phyloP scores from a whole-genome alignment of 2,888 invertebrate genomes.

The Melieria picta region DNA sequence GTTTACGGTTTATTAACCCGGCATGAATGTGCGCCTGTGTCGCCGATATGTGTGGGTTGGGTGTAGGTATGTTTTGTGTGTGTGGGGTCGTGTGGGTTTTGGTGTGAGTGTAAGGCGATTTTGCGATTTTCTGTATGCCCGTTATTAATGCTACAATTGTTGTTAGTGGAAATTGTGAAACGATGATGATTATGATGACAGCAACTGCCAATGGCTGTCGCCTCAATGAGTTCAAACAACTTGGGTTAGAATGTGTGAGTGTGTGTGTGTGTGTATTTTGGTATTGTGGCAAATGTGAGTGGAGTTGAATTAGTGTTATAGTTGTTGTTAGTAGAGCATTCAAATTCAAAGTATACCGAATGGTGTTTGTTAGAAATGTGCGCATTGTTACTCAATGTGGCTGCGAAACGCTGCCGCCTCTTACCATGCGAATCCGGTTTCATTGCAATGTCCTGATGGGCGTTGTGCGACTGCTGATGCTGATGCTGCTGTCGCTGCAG shows the following conservation, averaged over 20 bases:
- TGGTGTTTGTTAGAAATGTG: no score
- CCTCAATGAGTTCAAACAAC: no score
- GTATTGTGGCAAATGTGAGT: no score
- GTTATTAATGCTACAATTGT: slow-evolving; percentile 6
- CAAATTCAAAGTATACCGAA: no score
- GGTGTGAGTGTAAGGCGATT: slow-evolving; percentile 20
- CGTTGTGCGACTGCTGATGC: slow-evolving; percentile 46
- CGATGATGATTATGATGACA: no score
- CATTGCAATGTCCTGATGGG: slow-evolving; percentile 49
- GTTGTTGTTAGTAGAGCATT: no score
- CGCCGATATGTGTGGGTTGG: slow-evolving; percentile 11
- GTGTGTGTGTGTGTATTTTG: no score
- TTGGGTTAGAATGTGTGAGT: no score
- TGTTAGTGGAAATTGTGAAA: background rate
- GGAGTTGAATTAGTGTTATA: no score
- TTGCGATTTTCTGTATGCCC: background rate
- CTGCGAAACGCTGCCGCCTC: slow-evolving; percentile 27
- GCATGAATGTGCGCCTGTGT: background rate
- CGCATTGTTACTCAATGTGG: background rate
- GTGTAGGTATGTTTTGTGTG: slow-evolving; percentile 23
- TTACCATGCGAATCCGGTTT: slow-evolving; percentile 61
- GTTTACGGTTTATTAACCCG: no score
- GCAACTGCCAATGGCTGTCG: no score
- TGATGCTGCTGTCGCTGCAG: slow-evolving; percentile 46
- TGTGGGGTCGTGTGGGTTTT: slow-evolving; percentile 26